Evolutionary conservation across 2,888 invertebrate genomes (phyloP).

Genomic region (Diarsia mendica): DNA sequence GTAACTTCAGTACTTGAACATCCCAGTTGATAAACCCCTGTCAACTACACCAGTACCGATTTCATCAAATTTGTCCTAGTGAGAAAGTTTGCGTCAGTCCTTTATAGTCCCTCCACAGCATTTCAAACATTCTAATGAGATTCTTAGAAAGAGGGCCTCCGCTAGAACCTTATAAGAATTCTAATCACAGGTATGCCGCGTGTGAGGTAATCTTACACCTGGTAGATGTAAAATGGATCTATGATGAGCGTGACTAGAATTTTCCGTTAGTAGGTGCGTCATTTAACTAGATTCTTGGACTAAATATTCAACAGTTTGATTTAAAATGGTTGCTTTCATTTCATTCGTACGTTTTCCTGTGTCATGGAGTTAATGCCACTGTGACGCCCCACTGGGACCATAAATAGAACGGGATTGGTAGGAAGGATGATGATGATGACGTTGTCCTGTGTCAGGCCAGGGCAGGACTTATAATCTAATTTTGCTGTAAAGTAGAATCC

Average conservation of each 20-base stretch:
- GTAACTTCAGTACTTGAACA: background rate
- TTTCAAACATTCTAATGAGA: slow-evolving; percentile 19
- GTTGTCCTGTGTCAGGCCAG: background rate
- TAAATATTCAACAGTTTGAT: slow-evolving; percentile 5
- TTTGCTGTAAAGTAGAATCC: background rate
- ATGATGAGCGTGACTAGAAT: slow-evolving; percentile 25
- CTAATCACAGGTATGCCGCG: slow-evolving; percentile 14
- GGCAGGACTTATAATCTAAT: background rate
- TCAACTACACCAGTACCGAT: background rate
- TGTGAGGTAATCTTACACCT: slow-evolving; percentile 41
- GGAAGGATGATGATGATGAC: too few relatives aligned
- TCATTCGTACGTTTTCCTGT: background rate
- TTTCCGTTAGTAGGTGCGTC: background rate
- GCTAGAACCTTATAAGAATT: slow-evolving; percentile 27
- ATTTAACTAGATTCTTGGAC: background rate
- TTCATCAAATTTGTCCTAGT: background rate
- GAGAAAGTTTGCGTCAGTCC: slow-evolving; percentile 19
- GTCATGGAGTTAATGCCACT: too few relatives aligned
- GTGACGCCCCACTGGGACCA: too few relatives aligned
- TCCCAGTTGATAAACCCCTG: background rate
- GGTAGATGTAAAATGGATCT: slow-evolving; percentile 21
- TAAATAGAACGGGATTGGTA: too few relatives aligned
- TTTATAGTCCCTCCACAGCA: background rate
- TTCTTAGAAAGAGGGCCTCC: slow-evolving; percentile 27
- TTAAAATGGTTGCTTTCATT: background rate